Base-by-base conservation (phyloP, 2,113 vertebrate species). In the Ceyx margarethae region DNA sequence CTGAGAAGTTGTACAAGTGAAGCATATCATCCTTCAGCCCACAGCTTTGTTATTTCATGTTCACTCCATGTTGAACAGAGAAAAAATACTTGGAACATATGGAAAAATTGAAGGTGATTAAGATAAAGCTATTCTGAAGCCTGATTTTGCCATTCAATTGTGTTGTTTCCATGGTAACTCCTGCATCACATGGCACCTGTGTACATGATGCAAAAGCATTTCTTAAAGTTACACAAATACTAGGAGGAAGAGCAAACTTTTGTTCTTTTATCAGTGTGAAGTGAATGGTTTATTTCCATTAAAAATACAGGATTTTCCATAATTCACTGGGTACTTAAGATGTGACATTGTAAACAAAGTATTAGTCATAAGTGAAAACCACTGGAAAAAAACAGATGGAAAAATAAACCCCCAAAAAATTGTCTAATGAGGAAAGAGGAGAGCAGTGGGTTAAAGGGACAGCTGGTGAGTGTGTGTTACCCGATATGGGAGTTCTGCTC, bases 401-500 rank as follows among this genome's bases (percentile, higher is more conserved):
- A 37, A 73, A 89, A 77, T 51, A 76, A 53, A 15, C 15, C 18
- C 26, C 29, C 31, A 56, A n/a, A 66, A 10, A 78, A 80, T 16
- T 9, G 57, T 15, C 61, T 40, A 53, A 50, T 50, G n/a, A 71
- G 73, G 84, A 74, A 89, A 58, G 21, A 90, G 93, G 48, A 73
- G 62, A 96, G 64, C 76, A 83, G 80, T 74, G 90, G 79, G 58
- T 93, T 92, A 85, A 96, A 81, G 74, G 92, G 76, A 93, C 86
- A 95, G 89, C 83, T 95, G 89, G 84, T 45, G 42, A 10, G 0
- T 85, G 51, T 54, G 71, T 58, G 72, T 88, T 89, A 90, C 54
- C 26, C 3, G 28, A 91, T 90, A 84, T 2, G 43, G 56, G 84
- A 90, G 67, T 66, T 90, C 58, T 95, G 22, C 56, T 83, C 68